Evolutionary conservation across 1,140 invertebrate species (phyloP).

Genomic region (Trichonephila clavipes): DNA sequence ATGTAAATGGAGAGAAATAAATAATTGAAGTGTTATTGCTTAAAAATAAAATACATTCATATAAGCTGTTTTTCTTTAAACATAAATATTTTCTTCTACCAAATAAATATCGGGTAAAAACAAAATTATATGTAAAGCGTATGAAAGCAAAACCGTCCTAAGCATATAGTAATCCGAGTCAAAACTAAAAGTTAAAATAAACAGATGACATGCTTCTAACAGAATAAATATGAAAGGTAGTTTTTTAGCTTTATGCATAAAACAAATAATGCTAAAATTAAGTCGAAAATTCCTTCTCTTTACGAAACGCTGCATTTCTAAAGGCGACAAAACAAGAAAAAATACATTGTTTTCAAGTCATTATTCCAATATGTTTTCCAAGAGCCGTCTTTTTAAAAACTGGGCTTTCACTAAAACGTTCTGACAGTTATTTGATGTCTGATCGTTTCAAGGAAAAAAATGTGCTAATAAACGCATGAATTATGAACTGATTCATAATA

Average conservation of each 20-base stretch:
- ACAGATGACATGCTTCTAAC: too few species aligned
- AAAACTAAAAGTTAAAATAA: too few species aligned
- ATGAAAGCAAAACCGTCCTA: too few species aligned
- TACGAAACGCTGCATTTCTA: not conserved
- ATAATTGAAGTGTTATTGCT: too few species aligned
- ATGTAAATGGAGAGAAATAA: too few species aligned
- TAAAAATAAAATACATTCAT: too few species aligned
- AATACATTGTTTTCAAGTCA: not conserved
- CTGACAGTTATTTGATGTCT: constrained; percentile 32
- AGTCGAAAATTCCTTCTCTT: not conserved
- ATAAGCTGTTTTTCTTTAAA: too few species aligned
- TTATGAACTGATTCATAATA: constrained; percentile 33
- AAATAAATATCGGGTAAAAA: too few species aligned
- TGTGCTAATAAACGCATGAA: constrained; percentile 30
- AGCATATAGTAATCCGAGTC: too few species aligned
- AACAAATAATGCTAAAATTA: not conserved
- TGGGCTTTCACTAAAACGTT: not conserved
- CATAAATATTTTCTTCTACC: too few species aligned
- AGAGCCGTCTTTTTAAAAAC: not conserved
- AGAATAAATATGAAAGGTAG: too few species aligned
- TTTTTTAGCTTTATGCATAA: not conserved
- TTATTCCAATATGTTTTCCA: not conserved
- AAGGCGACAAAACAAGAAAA: not conserved
- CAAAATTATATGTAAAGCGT: too few species aligned
- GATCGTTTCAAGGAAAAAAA: constrained; percentile 1